Percentiles rank a stretch among this genome's conserved stretches.
Evolutionary conservation across 2,888 invertebrate genomes (phyloP).

Genomic region (Xanthostigma xanthostigma): DNA sequence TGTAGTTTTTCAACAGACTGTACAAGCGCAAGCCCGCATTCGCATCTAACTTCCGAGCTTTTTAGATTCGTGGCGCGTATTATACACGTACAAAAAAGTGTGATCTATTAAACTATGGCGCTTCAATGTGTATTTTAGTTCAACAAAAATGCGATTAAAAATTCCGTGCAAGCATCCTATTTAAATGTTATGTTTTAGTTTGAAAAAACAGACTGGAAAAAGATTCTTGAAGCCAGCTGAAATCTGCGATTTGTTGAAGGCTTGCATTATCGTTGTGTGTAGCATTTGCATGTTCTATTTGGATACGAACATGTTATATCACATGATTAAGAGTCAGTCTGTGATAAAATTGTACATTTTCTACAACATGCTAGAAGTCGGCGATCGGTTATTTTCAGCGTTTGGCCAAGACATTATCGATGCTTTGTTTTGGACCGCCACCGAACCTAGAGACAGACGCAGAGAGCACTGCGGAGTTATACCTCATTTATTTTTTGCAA

Average conservation of each 20-base stretch:
- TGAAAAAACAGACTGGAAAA: conserved; percentile 29
- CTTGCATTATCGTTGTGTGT: conserved; percentile 70
- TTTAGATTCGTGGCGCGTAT: too few species aligned
- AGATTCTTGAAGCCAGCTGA: conserved; percentile 71
- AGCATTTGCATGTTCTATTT: conserved; percentile 78
- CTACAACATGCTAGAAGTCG: conserved; percentile 98
- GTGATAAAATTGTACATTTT: conserved; percentile 99
- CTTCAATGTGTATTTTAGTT: not conserved
- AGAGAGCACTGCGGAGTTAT: conserved; percentile 73
- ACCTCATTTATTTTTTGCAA: conserved; percentile 81
- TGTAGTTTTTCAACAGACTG: too few species aligned
- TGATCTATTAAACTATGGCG: too few species aligned
- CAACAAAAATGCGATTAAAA: too few species aligned
- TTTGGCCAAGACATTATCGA: conserved; percentile 98
- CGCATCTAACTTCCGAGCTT: too few species aligned
- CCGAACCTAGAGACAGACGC: conserved; percentile 76
- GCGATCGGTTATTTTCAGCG: conserved; percentile 87
- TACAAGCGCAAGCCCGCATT: too few species aligned
- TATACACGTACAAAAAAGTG: too few species aligned
- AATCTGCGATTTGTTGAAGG: conserved; percentile 91
- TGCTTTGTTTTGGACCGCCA: conserved; percentile 96
- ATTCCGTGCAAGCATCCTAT: not conserved
- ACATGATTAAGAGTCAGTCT: conserved; percentile 92
- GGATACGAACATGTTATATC: conserved; percentile 97
- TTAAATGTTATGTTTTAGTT: conserved; percentile 15